phyloP scores from a whole-genome alignment of 2,113 vertebrate species.

The Saguinus midas region DNA sequence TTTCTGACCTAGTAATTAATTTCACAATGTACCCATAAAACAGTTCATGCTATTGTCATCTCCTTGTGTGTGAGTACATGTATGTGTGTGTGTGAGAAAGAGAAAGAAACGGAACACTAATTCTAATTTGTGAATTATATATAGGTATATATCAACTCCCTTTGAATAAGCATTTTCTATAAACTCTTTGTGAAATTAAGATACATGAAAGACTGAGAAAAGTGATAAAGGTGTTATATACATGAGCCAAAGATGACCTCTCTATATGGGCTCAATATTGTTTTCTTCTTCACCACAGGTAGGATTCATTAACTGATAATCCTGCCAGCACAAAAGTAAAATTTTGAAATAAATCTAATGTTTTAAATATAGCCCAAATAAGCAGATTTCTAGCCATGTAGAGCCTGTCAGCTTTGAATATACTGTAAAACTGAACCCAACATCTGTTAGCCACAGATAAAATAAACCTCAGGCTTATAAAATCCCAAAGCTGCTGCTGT shows the following conservation, averaged over 20 bases:
- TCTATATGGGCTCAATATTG: not conserved
- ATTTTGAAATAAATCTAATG: not conserved
- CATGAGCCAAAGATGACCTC: too few species aligned
- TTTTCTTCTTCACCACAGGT: not conserved
- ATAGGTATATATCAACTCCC: not conserved
- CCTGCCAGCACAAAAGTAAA: not conserved
- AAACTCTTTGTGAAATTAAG: not conserved
- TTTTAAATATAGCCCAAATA: not conserved
- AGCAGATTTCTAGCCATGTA: not conserved
- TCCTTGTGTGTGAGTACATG: not conserved
- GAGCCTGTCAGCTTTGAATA: not conserved
- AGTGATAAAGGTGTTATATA: not conserved
- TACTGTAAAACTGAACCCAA: not conserved
- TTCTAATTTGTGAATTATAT: too few species aligned
- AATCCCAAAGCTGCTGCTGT: not conserved
- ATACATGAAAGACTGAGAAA: not conserved
- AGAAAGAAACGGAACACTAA: too few species aligned
- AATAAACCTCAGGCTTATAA: not conserved
- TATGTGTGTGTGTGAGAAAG: not conserved
- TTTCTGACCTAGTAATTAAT: slow-evolving; percentile 80
- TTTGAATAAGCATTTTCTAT: not conserved
- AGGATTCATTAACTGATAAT: not conserved
- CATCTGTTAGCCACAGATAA: not conserved
- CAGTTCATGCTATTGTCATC: not conserved
- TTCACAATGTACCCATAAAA: not conserved